Conservation (phyloP, 2,113 vertebrate genomes). For the Nothoprocta perdicaria region DNA sequence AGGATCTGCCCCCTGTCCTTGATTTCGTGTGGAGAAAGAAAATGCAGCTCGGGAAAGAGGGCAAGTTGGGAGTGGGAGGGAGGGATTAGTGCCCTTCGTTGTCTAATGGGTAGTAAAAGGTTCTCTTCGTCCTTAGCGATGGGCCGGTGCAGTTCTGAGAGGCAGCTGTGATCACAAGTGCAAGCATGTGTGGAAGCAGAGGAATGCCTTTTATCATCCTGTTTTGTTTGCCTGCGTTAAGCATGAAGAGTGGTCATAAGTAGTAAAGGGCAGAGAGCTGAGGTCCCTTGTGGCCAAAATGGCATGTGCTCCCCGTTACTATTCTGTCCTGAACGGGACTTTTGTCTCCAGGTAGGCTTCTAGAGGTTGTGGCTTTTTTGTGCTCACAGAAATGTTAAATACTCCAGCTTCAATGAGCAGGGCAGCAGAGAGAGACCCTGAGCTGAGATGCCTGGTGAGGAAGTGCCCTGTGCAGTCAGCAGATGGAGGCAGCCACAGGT, state of each 20-base stretch:
- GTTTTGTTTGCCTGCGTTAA: neutral
- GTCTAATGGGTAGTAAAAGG: neutral
- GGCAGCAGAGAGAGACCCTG: neutral
- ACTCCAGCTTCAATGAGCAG: neutral
- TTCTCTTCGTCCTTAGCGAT: neutral
- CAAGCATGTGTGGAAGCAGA: neutral
- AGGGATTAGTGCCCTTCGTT: neutral
- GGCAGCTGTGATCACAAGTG: rapidly evolving
- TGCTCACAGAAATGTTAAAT: neutral
- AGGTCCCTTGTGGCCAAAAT: neutral
- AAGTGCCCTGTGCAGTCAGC: neutral
- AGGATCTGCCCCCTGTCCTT: neutral
- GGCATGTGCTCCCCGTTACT: neutral
- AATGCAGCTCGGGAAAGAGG: neutral
- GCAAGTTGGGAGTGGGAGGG: neutral
- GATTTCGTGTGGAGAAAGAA: neutral
- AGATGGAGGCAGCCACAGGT: neutral
- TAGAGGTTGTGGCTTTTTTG: neutral
- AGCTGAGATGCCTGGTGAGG: neutral
- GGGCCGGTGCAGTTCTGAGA: neutral
- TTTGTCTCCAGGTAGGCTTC: neutral
- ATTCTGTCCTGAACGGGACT: neutral
- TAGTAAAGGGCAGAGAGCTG: neutral
- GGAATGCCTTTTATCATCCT: neutral
- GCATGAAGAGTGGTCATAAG: neutral